Conservation (phyloP, 2,888 invertebrate species). For the Byasa hedistus region DNA sequence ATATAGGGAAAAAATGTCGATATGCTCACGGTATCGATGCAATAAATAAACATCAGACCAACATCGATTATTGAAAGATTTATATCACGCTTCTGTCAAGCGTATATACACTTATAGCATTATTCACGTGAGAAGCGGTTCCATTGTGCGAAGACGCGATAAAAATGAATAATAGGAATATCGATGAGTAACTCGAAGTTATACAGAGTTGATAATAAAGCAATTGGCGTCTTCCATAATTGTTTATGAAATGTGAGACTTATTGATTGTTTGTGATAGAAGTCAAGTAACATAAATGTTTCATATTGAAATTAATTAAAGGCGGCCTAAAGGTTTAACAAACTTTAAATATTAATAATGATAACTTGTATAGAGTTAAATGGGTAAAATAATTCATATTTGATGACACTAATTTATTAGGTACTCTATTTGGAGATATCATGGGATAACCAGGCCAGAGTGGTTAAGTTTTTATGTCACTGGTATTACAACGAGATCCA, state of each 20-base stretch:
- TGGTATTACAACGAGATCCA: too few species aligned
- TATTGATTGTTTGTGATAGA: too few species aligned
- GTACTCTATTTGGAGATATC: too few species aligned
- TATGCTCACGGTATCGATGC: slow-evolving; percentile 44
- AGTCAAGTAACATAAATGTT: too few species aligned
- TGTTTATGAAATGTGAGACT: neutral
- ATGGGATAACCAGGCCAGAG: too few species aligned
- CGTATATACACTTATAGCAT: slow-evolving; percentile 62
- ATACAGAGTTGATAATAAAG: slow-evolving; percentile 24
- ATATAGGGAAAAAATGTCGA: slow-evolving; percentile 59
- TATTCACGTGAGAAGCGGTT: slow-evolving; percentile 58
- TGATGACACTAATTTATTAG: too few species aligned
- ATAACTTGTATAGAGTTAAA: too few species aligned
- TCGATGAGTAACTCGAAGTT: slow-evolving; percentile 25
- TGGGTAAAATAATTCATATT: too few species aligned
- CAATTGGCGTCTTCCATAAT: slow-evolving; percentile 24
- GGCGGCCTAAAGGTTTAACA: neutral
- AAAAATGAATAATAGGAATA: slow-evolving; percentile 50
- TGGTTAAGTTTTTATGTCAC: too few species aligned
- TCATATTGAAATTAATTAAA: neutral
- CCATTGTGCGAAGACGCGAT: slow-evolving; percentile 59
- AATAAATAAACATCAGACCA: slow-evolving; percentile 70
- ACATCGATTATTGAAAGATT: slow-evolving; percentile 76
- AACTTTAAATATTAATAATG: neutral
- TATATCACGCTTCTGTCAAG: slow-evolving; percentile 66